Evolutionary conservation across 2,113 vertebrate genomes (phyloP), one percentile per base, ranked within the genome.

Genomic region (Neoarius graeffei): DNA sequence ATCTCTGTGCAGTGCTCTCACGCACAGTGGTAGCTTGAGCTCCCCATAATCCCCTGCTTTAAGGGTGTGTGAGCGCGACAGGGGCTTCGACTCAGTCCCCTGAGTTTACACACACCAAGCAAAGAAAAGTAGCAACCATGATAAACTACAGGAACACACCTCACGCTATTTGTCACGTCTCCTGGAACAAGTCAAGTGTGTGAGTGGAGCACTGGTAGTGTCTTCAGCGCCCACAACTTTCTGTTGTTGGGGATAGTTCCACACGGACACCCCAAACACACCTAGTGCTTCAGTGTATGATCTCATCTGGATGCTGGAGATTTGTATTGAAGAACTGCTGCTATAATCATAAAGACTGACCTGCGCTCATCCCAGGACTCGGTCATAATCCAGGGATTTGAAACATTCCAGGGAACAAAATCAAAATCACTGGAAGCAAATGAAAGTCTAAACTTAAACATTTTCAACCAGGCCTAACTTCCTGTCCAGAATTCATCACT

Each of bases 11-110:
- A 48, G 60, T 81, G 77, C 77, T 81, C 77, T 81, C 19, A n/a
- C 52, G 23, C 62, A 86, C 77, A 86, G 71, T 57, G 27, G 52
- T 62, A 86, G 77, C 64, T 81, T 57, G 27, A 67, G 77, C 62
- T 30, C 13, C 27, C 50, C 80, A 62, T 89, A 89, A 89, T 86
- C 66, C 83, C 76, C 57, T 81, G 59, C 76, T 60, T 67, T 25
- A 76, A 52, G 66, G 56, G 67, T 60, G 42, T 62, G 71, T 76
- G 57, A 73, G 74, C 1, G 42, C 56, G 14, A 35, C 85, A 57
- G 57, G 62, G n/a, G 60, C 74, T 80, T 60, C 17, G 11, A 77
- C 35, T 30, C 74, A 1, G 25, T n/a, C 7, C 19, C 0, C 10
- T 2, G 48, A 62, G 42, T 66, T 62, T 62, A 86, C 57, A 86